Evolutionary conservation across 2,113 vertebrate genomes (phyloP), one percentile per base, ranked within the genome.

Genomic region (Indicator maculatus): DNA sequence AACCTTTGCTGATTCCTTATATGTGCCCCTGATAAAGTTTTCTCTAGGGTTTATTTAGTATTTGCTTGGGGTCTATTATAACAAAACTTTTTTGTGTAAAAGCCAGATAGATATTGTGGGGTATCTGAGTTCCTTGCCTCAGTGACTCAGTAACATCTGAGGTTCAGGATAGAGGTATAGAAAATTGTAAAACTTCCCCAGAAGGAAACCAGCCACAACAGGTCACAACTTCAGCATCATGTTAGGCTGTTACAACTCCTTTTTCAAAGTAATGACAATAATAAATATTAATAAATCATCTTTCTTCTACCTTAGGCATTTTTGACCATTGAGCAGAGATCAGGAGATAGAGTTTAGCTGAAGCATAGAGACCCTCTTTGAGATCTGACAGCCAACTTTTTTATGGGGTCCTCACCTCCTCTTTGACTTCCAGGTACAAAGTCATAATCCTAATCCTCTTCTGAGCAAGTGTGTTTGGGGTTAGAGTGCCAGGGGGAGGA

Each of bases 391-490:
- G 11, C 14, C 11, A 64, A 10, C 70, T 36, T 8, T 3, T 0
- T 14, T 24, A 6, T 16, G 58, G 21, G 16, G 5, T 3, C 33
- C 38, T 4, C 2, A 72, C 5, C 9, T 64, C 17, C n/a, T 11
- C 27, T 41, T 61, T 50, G 24, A 45, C 33, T 89, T 75, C 33
- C 76, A 86, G 44, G 28, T 86, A 24, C n/a, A 88, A 86, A 83
- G 2, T 9, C 19, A 18, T 36, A 53, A 36, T 36, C 39, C 38
- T 11, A 80, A 81, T 55, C 9, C 47, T 14, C 23, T 60, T 75
- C 30, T 0, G 9, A 59, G n/a, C n/a, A 55, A 36, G 5, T 1
- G 0, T 2, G 4, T 60, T 16, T 30, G 53, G 12, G 9, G 66
- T 36, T 82, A 55, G 30, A 44, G 18, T 27, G 17, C 14, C 31